Evolutionary conservation across 1,140 invertebrate species (phyloP), one percentile per base, ranked within the genome.

Genomic region (Cotesia vestalis): DNA sequence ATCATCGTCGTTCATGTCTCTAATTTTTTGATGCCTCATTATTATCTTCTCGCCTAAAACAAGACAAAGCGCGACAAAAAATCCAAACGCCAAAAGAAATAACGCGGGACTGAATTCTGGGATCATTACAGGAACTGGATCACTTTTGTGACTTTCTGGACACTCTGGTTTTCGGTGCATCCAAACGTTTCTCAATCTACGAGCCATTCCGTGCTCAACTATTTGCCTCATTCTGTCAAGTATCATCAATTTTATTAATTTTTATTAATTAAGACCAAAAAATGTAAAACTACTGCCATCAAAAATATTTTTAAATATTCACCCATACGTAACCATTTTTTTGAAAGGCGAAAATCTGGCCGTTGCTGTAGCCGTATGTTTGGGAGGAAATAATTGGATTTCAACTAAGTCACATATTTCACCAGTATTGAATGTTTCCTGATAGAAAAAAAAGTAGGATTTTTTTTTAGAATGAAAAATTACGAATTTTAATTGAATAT

Each of bases 291-390:
- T 27, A 27, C 27, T 27, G 27, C 1, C 2, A 27, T 27, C 1
- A 27, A 27, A 27, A 27, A 27, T 27, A 27, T 27, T 27, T 27
- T 27, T 2, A 27, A 27, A 63, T 46, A 78, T 80, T 83, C 81
- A 91, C 91, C 90, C 90, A 73, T 89, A 89, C 71, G 88, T 88
- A 5, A 91, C 80, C 66, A 90, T 85, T 80, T 92, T 90, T n/a
- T 87, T 88, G 80, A 90, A 90, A 0, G 90, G 90, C 20, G 90
- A 91, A 59, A 85, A 81, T 77, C 90, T 91, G 62, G 86, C 86
- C 20, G 90, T 84, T n/a, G 87, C 86, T 27, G 82, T 83, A 0
- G 87, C 85, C 69, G 89, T 88, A 57, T 87, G 86, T 67, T 89
- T 87, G 0, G 88, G 85, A 0, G 87, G 87, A 77, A 89, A 88